Percentiles rank a stretch among this genome's conserved stretches.
phyloP scores from a whole-genome alignment of 2,888 invertebrate species.

The Acanthacorydalis orientalis region DNA sequence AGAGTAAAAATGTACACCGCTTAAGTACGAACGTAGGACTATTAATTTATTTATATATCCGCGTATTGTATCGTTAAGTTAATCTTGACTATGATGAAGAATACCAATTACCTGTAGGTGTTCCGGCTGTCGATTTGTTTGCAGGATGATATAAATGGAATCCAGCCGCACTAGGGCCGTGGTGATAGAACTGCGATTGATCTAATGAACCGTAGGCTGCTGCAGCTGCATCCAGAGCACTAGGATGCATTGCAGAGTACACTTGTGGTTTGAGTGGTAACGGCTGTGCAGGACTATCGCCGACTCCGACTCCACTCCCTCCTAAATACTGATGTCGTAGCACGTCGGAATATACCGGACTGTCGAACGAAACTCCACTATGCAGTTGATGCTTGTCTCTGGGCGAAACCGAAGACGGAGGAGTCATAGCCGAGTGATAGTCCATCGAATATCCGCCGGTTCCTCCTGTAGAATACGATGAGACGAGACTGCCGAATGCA shows the following conservation, averaged over 20 bases:
- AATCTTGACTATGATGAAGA: constrained; percentile 24
- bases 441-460: constrained; percentile 44
- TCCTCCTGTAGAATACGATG: constrained; percentile 21
- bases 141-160: constrained; percentile 78
- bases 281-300: constrained; percentile 41
- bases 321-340: constrained; percentile 46
- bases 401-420: constrained; percentile 92
- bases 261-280: constrained; percentile 82
- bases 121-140: constrained; percentile 28
- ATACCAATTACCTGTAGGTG: constrained; percentile 23
- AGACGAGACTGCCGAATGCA: constrained; percentile 39
- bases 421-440: constrained; percentile 89
- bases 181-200: constrained; percentile 76
- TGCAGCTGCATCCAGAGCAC: constrained; percentile 37
- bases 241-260: constrained; percentile 49
- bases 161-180: constrained; percentile 37
- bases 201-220: constrained; percentile 43
- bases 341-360: constrained; percentile 31
- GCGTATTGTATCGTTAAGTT: too few relatives aligned
- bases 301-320: constrained; percentile 33
- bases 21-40: too few relatives aligned
- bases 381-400: constrained; percentile 57
- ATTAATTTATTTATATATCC: too few relatives aligned
- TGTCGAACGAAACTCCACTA: constrained; percentile 24
- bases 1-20: too few relatives aligned